These are phyloP conservation scores for Alosa sapidissima DNA, from an alignment of 2,797 vertebrate species.

Conservation along the genomic window DNA sequence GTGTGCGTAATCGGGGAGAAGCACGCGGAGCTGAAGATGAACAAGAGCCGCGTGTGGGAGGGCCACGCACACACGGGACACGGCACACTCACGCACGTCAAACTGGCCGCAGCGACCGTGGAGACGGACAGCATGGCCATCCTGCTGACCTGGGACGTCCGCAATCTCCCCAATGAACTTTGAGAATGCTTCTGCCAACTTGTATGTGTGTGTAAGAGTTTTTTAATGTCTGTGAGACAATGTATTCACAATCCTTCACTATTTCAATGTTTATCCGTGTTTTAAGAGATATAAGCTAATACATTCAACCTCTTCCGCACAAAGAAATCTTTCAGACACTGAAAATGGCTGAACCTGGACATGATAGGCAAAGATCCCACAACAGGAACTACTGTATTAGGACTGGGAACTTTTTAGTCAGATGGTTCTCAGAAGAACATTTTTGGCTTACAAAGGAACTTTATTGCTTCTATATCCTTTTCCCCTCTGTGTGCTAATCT, in stretches of 20 bases:
- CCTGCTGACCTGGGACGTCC: conserved; percentile 74
- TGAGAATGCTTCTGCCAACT: conserved; percentile 40
- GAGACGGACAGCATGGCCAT: conserved; percentile 71
- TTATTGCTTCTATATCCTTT: neutral
- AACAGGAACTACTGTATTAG: neutral
- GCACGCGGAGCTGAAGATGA: conserved; percentile 68
- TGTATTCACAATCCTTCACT: neutral
- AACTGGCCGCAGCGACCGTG: conserved; percentile 66
- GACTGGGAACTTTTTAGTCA: neutral
- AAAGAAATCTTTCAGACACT: neutral
- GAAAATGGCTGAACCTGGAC: neutral
- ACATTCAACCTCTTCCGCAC: neutral
- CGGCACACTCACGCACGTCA: conserved; percentile 55
- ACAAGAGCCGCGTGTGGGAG: conserved; percentile 77
- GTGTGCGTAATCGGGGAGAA: conserved; percentile 72
- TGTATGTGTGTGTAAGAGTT: neutral
- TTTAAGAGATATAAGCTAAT: neutral
- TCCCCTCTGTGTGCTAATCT: neutral
- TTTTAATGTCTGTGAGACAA: neutral
- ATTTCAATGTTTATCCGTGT: neutral
- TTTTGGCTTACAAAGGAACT: neutral
- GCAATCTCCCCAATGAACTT: conserved; percentile 50
- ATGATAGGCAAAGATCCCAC: neutral
- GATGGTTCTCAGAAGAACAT: neutral
- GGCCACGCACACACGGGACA: conserved; percentile 66